Evolutionary conservation across 1,140 invertebrate genomes (phyloP).

Genomic region (Bicyclus anynana): DNA sequence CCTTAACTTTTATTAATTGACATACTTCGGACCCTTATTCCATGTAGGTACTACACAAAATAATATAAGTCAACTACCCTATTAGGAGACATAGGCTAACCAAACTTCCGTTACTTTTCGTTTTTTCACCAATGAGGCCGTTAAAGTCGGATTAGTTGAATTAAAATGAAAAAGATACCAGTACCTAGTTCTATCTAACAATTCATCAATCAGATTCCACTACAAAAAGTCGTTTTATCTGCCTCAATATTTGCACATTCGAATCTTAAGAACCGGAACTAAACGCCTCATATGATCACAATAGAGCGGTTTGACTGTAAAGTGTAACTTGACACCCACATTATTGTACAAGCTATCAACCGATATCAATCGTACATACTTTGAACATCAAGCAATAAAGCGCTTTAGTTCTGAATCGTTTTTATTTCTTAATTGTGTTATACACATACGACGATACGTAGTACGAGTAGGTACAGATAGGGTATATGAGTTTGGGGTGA

Average conservation of each 20-base stretch:
- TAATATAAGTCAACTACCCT: too few species aligned
- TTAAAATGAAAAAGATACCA: too few species aligned
- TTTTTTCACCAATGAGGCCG: too few species aligned
- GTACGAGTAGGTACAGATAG: too few species aligned
- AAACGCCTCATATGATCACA: slow-evolving; percentile 43
- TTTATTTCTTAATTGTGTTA: not conserved
- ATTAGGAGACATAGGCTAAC: too few species aligned
- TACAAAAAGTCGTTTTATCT: slow-evolving; percentile 12
- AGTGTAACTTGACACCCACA: slow-evolving; percentile 49
- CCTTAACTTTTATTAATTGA: too few species aligned
- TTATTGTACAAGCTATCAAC: slow-evolving; percentile 32
- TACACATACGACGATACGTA: too few species aligned
- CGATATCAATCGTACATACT: not conserved
- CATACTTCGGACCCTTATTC: too few species aligned
- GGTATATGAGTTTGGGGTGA: too few species aligned
- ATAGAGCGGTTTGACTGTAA: slow-evolving; percentile 51
- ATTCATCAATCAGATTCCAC: not conserved
- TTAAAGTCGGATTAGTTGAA: too few species aligned
- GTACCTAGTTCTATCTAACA: not conserved
- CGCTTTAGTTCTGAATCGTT: not conserved
- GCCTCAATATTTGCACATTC: slow-evolving; percentile 20
- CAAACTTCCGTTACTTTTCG: too few species aligned
- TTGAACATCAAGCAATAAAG: not conserved
- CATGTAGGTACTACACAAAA: too few species aligned
- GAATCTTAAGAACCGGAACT: slow-evolving; percentile 48